A percentile compares a stretch with the other conserved stretches of the same genome.
phyloP scores from a whole-genome alignment of 2,113 vertebrate genomes.

The Tricholaema leucomelas region DNA sequence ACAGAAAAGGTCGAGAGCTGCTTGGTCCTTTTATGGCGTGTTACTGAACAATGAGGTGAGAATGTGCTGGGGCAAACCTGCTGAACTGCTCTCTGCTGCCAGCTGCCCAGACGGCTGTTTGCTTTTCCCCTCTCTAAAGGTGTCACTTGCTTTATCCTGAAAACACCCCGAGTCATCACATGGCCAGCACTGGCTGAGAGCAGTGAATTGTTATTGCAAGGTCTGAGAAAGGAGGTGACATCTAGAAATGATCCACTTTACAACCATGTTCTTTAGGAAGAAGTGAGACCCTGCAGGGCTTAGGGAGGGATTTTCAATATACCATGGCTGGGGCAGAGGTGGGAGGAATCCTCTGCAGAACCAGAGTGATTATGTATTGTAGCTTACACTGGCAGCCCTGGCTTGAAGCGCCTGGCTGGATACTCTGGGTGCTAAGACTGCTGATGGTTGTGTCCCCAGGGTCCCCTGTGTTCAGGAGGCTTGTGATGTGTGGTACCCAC shows the following conservation, averaged over 20 bases:
- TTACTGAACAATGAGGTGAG: conserved; percentile 1
- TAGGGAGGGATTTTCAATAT: background rate
- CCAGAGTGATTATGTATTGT: background rate
- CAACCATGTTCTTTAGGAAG: conserved; percentile 22
- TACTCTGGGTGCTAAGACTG: background rate
- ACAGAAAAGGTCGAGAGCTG: conserved; percentile 51
- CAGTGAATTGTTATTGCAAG: background rate
- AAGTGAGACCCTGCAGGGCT: conserved; percentile 17
- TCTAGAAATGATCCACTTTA: conserved; percentile 53
- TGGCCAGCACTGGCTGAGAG: background rate
- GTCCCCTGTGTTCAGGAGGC: background rate
- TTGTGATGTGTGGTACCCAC: background rate
- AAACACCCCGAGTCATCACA: conserved; percentile 8
- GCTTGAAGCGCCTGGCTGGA: background rate
- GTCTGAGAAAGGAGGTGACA: background rate
- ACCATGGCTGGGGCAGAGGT: background rate
- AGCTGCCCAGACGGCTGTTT: conserved; percentile 14
- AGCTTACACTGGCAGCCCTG: background rate
- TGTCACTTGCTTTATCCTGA: background rate
- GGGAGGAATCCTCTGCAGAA: background rate
- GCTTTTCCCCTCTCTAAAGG: conserved; percentile 9
- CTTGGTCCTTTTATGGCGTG: conserved; percentile 38
- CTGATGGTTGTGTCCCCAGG: background rate
- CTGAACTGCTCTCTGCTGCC: conserved; percentile 11
- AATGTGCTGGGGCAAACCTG: conserved; percentile 20